Evolutionary conservation across 2,888 invertebrate genomes (phyloP), one percentile per base, ranked within the genome.

Genomic region (Nomada flava): DNA sequence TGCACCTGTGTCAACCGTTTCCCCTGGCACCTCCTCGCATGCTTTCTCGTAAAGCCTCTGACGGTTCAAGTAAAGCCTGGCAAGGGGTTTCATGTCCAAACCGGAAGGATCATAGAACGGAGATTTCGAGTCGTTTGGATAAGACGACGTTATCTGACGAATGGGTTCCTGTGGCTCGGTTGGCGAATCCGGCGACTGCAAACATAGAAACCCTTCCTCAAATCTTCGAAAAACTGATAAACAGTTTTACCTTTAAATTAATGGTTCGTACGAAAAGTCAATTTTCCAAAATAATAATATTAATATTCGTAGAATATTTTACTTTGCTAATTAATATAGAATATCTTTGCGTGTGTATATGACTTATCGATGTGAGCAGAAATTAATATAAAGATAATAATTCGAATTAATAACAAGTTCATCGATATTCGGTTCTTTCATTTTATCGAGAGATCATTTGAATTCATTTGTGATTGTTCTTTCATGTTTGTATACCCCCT

Each of bases 91-190:
- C 95, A 99, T 97, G 72, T 95, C 95, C 29, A 93, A 90, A 1
- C 95, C 94, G 3, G 95, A 94, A 0, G 97, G 96, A 92, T 97
- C 96, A 94, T 98, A 99, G 94, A 99, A 99, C 0, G 99, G 99
- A 0, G 98, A 97, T 80, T 97, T 95, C 0, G 97, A 97, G 94
- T 99, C 98, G 94, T 98, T 97, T 0, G 99, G 99, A 93, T 97
- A 98, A 94, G 96, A 97, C 2, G 97, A 96, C 0, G 99, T 99
- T 89, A 99, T 99, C 79, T 96, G 96, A 90, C 96, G 96, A 95
- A 99, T 99, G 86, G 96, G 95, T 93, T 98, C 98, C 78, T 96
- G 96, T 0, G 98, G 98, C 11, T 95, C 94, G 0, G 97, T 96
- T 90, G 97, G 97, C 0, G 95, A 92, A 93, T 98, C 97, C 0